Conservation (phyloP, 2,113 vertebrate genomes). For the Ochotona curzoniae region DNA sequence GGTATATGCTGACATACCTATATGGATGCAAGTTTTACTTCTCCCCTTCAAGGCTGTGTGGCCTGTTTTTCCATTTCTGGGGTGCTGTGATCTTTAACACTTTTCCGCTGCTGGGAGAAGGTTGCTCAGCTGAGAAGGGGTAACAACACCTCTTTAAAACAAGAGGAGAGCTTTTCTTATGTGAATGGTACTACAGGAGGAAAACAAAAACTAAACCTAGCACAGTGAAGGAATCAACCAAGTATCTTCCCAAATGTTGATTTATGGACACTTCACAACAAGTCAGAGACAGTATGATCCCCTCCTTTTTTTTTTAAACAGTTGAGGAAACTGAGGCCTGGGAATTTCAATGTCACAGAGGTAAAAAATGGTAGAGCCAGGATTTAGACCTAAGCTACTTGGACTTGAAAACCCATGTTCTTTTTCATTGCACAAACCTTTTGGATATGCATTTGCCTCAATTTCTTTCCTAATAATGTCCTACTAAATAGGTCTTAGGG, state of each 20-base stretch:
- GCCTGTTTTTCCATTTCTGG: not conserved
- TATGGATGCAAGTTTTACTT: not conserved
- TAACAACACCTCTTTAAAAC: not conserved
- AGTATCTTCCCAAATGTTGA: not conserved
- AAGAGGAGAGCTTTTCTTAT: not conserved
- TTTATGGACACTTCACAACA: not conserved
- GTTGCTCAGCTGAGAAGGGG: not conserved
- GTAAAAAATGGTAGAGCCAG: not conserved
- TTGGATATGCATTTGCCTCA: not conserved
- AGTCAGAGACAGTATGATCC: not conserved
- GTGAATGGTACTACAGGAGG: not conserved
- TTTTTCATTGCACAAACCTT: not conserved
- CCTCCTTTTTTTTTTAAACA: not conserved
- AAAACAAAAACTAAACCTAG: not conserved
- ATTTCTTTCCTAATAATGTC: not conserved
- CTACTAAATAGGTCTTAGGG: not conserved
- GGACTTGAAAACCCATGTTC: not conserved
- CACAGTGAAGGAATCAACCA: not conserved
- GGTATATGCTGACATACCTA: too few species aligned
- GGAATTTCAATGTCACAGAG: not conserved
- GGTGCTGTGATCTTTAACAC: not conserved
- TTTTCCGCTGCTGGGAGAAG: not conserved
- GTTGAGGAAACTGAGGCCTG: not conserved
- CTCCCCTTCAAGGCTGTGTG: not conserved
- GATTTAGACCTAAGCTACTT: not conserved